Percentiles rank a stretch among this genome's conserved stretches.
Conservation (phyloP, 2,888 invertebrate genomes). For the Capitulum mitella region DNA sequence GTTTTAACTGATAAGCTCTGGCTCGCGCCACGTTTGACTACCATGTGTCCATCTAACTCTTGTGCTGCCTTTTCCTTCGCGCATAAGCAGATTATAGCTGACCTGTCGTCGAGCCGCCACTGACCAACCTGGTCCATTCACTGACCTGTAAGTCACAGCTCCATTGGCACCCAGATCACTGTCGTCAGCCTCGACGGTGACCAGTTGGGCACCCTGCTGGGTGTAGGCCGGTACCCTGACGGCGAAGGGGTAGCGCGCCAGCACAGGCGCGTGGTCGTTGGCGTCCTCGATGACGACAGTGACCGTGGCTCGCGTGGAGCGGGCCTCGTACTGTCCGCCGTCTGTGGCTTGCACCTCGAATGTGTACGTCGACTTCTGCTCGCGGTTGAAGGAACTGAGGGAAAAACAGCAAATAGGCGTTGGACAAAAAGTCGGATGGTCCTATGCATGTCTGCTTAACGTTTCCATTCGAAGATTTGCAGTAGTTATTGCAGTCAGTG, state of each 20-base stretch:
- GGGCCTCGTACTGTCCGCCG: conserved; percentile 76
- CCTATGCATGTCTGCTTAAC: no score
- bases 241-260: conserved; percentile 76
- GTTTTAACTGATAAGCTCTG: no score
- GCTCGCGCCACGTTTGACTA: no score
- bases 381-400: conserved; percentile 74
- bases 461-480: no score
- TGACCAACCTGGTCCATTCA: no score
- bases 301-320: conserved; percentile 72
- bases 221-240: conserved; percentile 57
- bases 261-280: conserved; percentile 87
- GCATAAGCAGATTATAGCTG: no score
- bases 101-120: no score
- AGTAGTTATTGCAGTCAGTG: no score
- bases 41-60: no score
- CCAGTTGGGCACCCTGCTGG: conserved; percentile 45
- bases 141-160: conserved; percentile 44
- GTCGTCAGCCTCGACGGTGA: conserved; percentile 73
- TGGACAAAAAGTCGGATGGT: no score
- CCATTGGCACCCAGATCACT: conserved; percentile 73
- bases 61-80: no score
- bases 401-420: no score
- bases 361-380: conserved; percentile 67
- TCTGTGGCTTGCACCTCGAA: conserved; percentile 90
- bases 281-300: conserved; percentile 77